Base-by-base conservation (phyloP, 2,113 vertebrate genomes). In the Crotalus horridus region DNA sequence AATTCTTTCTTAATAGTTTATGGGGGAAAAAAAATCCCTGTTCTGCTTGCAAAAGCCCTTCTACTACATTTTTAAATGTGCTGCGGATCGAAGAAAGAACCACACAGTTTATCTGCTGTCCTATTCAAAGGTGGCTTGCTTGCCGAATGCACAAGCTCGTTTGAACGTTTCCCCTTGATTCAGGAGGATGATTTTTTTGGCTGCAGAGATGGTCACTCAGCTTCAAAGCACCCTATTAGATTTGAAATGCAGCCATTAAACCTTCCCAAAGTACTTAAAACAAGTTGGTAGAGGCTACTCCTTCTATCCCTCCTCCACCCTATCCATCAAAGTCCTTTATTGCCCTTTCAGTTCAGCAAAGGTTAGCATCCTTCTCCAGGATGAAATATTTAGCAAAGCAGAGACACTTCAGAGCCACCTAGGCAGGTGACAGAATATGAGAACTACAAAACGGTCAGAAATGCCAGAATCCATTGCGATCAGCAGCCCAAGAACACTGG, bases 371-470 rank as follows among this genome's bases (percentile, higher is more conserved):
- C 96, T 97, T 97, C 96, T 96, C 94, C 93, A 94, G 59, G 95
- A 97, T 95, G 97, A 97, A 97, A 94, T 95, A 94, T 95, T 96
- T 88, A 97, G 96, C 96, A 97, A 96, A 97, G 89, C 91, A 95
- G 88, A 97, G 95, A 96, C 93, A 97, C 95, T 98, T 97, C 95
- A 97, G 90, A 97, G 85, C 94, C 33, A 74, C 69, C 96, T 95
- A 95, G 94, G 94, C 94, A 96, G 93, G 94, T 95, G 46, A 95
- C 88, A 96, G 94, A 96, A 96, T 56, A 97, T 53, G 95, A 96
- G 95, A 98, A 97, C 97, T 97, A 97, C 96, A 97, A 97, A 97
- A 96, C 96, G 97, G 97, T 97, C 97, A 98, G 95, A 96, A 95
- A 97, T 97, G 96, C 98, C 97, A 98, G 96, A 97, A 96, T 96